These are phyloP conservation scores for Enteromius unitaeniatus DNA, from an alignment of 2,797 vertebrate genomes.

Conservation along the genomic window DNA sequence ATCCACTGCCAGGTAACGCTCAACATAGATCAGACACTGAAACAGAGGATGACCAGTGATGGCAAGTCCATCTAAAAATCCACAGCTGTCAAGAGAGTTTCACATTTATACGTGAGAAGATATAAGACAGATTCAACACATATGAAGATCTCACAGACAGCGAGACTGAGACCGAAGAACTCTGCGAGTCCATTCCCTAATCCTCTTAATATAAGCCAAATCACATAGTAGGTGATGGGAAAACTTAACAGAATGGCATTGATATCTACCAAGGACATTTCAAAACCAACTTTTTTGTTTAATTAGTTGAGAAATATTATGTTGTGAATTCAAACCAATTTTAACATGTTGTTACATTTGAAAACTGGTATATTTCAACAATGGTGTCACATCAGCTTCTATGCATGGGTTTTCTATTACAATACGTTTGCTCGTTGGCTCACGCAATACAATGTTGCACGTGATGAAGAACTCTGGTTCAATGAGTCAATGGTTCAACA, in stretches of 20 bases:
- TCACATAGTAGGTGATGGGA: not conserved
- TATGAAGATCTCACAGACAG: not conserved
- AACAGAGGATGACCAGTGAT: conserved; percentile 25
- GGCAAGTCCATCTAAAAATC: not conserved
- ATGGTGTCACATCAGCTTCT: no score
- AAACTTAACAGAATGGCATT: not conserved
- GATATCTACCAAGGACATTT: not conserved
- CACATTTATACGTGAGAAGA: not conserved
- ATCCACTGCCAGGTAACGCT: conserved; percentile 47
- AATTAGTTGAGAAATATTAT: no score
- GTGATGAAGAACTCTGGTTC: no score
- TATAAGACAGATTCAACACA: not conserved
- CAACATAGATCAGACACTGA: conserved; percentile 31
- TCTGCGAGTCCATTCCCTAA: not conserved
- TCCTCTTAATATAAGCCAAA: not conserved
- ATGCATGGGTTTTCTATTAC: no score
- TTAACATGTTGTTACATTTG: no score
- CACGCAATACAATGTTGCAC: no score
- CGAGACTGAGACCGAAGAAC: not conserved
- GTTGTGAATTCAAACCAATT: no score
- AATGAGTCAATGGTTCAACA: no score
- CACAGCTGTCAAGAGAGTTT: not conserved
- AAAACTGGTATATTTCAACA: no score
- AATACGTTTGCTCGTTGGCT: no score
- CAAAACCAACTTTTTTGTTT: not conserved